A percentile compares a stretch with the other conserved stretches of the same genome.
Conservation (phyloP, 1,140 invertebrate species). For the Listronotus oregonensis region DNA sequence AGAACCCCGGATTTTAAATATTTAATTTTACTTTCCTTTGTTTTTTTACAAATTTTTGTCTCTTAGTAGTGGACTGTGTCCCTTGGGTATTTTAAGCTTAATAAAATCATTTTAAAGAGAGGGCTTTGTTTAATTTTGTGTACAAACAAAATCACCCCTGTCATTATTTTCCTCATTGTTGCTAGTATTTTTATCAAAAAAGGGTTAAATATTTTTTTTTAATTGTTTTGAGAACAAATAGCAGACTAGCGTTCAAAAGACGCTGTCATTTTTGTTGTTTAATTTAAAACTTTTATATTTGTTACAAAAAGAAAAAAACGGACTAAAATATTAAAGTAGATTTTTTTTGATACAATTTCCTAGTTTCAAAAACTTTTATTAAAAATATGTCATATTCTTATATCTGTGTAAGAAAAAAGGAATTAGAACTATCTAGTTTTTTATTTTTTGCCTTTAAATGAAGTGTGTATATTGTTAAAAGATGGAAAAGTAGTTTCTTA, state of each 20-base stretch:
- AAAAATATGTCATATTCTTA: constrained; percentile 44
- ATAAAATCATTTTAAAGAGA: not conserved
- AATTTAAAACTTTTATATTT: constrained; percentile 27
- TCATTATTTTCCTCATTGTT: constrained; percentile 11
- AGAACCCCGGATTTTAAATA: constrained; percentile 5
- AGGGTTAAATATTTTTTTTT: constrained; percentile 3
- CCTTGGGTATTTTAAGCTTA: not conserved
- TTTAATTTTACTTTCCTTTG: not conserved
- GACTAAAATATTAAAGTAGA: constrained; percentile 53
- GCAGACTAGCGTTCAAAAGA: constrained; percentile 2
- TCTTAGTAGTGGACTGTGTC: not conserved
- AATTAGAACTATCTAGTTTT: constrained; percentile 1
- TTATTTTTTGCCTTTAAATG: not conserved
- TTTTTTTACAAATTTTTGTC: constrained; percentile 13
- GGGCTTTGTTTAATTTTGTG: too few relatives aligned
- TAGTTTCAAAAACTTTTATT: constrained; percentile 51
- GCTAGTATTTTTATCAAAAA: constrained; percentile 16
- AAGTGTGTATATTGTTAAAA: constrained; percentile 17
- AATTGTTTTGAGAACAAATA: constrained; percentile 18
- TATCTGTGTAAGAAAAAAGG: constrained; percentile 42
- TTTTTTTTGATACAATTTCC: constrained; percentile 54
- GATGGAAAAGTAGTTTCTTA: constrained; percentile 21
- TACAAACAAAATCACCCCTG: not conserved
- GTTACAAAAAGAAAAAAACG: constrained; percentile 46
- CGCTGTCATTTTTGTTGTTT: constrained; percentile 27